Base-by-base conservation (phyloP, 2,113 vertebrate genomes). In the Agapornis roseicollis region DNA sequence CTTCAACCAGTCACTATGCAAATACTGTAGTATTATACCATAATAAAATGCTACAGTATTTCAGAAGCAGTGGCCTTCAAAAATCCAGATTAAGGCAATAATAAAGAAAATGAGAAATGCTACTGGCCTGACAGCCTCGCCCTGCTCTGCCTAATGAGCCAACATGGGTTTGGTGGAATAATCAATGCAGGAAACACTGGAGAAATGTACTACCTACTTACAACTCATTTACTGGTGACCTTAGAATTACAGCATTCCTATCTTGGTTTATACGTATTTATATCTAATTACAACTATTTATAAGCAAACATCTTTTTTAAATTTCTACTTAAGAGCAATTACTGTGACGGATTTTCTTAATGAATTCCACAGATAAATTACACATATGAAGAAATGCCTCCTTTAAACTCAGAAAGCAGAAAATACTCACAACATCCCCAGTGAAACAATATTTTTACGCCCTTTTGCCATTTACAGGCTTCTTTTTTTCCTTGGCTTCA, bases 61-160 rank as follows among this genome's bases (percentile, higher is more conserved):
- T 97, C 92, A 87, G 79, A 90, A 76, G 80, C 71, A 93, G 11
- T 28, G 42, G 63, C 73, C 33, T 88, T 46, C 81, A 90, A 89
- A 83, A 83, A 82, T 58, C 10, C 56, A 76, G n/a, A 84, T 31
- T 41, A 42, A 60, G 39, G 80, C 37, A 71, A 66, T 42, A 76
- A 63, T 37, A 68, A 35, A 12, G 39, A 64, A 94, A 94, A 89
- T 44, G 24, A 85, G 42, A 91, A 71, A 72, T n/a, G 3, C 8
- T 0, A 0, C 22, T 7, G 3, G 42, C 52, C 49, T 70, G 74
- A n/a, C 46, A 73, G 31, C 16, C 69, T 91, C 0, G 0, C 10
- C 20, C n/a, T 88, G 9, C 76, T 83, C 52, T 39, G 58, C 39
- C 33, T 76, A 58, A 82, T 27, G 53, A 92, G 70, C 35, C 29